Evolutionary conservation across 2,113 vertebrate genomes (phyloP), one percentile per base, ranked within the genome.

Genomic region (Tylochromis polylepis): DNA sequence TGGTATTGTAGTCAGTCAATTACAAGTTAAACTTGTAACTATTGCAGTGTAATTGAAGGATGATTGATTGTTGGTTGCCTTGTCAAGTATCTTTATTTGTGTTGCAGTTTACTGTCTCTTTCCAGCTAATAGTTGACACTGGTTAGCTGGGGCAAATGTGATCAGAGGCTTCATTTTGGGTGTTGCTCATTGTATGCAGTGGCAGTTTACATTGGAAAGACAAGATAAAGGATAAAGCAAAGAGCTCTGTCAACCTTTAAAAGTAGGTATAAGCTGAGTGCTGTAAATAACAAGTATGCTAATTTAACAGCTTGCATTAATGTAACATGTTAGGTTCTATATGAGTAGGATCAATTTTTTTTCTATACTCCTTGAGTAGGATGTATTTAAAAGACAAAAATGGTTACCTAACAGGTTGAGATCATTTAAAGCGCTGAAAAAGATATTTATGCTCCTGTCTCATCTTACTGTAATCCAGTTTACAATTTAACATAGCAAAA

Each of bases 391-490:
- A 72, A 72, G 8, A 72, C 41, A 46, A 72, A 72, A 46, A 24
- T 46, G 38, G 65, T 70, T 70, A 24, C 8, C 38, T 46, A 2
- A 67, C 0, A 0, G 11, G 0, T 41, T 67, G 62, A 1, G 20
- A 67, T 67, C 5, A 67, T 41, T 67, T 22, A 41, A 67, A 67
- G 60, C 12, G 20, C 34, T 22, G 20, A 67, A 41, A 67, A 67
- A 67, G 6, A 41, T 22, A 22, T 8, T 5, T 22, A 8, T 67
- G 62, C 0, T 65, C 11, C 6, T 22, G 34, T 38, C 34, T 67
- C 38, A 46, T 46, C 22, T 46, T 4, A 27, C 22, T 38, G 8
- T 38, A 38, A 38, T 38, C n/a, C 11, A n/a, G n/a, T 36, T n/a
- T 65, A n/a, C 60, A 65, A 65, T 51, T 20, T 20, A 4, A 51